These are phyloP conservation scores for Polia nebulosa DNA, from an alignment of 2,888 invertebrate genomes.

Conservation along the genomic window DNA sequence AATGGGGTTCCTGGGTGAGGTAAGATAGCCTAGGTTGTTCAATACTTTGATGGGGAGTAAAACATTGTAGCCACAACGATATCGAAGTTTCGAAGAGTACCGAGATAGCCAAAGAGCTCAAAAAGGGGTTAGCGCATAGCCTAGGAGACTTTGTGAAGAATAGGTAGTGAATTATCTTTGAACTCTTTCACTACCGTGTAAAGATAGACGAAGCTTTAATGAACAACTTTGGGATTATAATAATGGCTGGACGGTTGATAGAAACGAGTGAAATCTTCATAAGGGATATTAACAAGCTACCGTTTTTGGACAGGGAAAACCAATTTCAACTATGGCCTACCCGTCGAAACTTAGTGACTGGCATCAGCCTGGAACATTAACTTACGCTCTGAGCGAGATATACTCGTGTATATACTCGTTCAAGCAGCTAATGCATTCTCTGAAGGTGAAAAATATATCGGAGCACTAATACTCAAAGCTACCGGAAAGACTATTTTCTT, in stretches of 20 bases:
- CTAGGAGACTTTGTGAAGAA: slow-evolving; percentile 19
- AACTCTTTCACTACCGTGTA: slow-evolving; percentile 36
- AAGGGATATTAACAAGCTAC: slow-evolving; percentile 63
- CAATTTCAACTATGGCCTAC: slow-evolving; percentile 47
- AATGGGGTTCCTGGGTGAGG: slow-evolving; percentile 56
- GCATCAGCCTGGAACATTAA: slow-evolving; percentile 41
- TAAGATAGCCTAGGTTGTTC: slow-evolving; percentile 49
- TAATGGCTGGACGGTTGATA: slow-evolving; percentile 49
- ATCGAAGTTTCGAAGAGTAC: too few species aligned
- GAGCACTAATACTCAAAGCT: neutral
- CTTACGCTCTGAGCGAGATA: slow-evolving; percentile 41
- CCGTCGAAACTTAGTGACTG: slow-evolving; percentile 24
- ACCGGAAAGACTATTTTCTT: slow-evolving; percentile 39
- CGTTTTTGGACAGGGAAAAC: slow-evolving; percentile 61
- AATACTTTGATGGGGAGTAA: slow-evolving; percentile 16
- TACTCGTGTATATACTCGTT: slow-evolving; percentile 48
- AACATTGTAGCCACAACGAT: slow-evolving; percentile 48
- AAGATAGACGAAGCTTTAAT: too few species aligned
- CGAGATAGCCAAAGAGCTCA: slow-evolving; percentile 54
- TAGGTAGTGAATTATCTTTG: slow-evolving; percentile 47
- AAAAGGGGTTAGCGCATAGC: slow-evolving; percentile 1
- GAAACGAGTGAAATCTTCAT: slow-evolving; percentile 47
- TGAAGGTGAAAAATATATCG: slow-evolving; percentile 24
- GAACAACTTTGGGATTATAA: slow-evolving; percentile 59
- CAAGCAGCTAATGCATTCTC: slow-evolving; percentile 14